Evolutionary conservation across 2,888 invertebrate species (phyloP).

Genomic region (Phaonia tiefii): DNA sequence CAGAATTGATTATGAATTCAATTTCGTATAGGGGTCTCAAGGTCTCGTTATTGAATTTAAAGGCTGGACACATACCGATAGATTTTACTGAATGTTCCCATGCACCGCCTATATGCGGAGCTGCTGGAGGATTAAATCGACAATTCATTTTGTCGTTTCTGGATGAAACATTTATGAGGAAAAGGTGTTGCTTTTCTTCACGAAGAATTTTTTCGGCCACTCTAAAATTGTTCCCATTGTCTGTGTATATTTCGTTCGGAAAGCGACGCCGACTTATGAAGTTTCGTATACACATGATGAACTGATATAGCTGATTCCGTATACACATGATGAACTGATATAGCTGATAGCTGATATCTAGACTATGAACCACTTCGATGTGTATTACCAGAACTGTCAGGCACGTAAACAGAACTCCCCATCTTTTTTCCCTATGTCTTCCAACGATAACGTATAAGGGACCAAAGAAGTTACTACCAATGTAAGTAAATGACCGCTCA

Average conservation of each 20-base stretch:
- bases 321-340: slow-evolving; percentile 63
- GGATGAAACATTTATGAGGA: neutral
- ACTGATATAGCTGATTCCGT: too few species aligned
- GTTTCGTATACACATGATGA: slow-evolving; percentile 59
- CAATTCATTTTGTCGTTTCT: slow-evolving; percentile 48
- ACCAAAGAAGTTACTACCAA: slow-evolving; percentile 44
- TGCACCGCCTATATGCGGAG: too few species aligned
- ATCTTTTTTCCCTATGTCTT: too few species aligned
- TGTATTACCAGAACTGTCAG: slow-evolving; percentile 63
- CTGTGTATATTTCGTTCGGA: slow-evolving; percentile 53
- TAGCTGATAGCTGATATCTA: slow-evolving; percentile 61
- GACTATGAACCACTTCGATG: slow-evolving; percentile 60
- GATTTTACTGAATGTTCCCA: slow-evolving; percentile 58
- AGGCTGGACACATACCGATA: slow-evolving; percentile 40
- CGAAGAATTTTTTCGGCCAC: slow-evolving; percentile 32
- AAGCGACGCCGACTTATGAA: slow-evolving; percentile 51
- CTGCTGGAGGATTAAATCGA: slow-evolving; percentile 62
- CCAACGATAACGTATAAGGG: slow-evolving; percentile 59
- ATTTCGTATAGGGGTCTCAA: slow-evolving; percentile 54
- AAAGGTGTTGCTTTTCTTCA: neutral
- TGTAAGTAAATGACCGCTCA: slow-evolving; percentile 64
- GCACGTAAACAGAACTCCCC: slow-evolving; percentile 67
- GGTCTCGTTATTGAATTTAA: slow-evolving; percentile 57
- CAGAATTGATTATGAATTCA: slow-evolving; percentile 62
- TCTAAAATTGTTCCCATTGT: slow-evolving; percentile 62